Conservation (phyloP, 2,113 vertebrate species). For the Menidia beryllina region DNA sequence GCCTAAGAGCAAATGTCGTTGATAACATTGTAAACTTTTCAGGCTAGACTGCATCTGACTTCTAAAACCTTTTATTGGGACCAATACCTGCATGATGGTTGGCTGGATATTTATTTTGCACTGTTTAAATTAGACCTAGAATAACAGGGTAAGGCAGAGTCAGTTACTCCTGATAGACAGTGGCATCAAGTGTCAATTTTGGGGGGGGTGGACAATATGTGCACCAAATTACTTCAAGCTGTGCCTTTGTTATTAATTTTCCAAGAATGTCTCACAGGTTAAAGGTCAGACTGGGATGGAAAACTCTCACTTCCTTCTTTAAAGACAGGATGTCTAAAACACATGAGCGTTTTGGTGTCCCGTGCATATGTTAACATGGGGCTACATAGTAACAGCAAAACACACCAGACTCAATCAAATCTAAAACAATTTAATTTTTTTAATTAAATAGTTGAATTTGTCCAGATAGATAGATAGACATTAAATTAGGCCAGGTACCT, state of each 20-base stretch:
- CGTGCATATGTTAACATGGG: not conserved
- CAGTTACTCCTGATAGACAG: not conserved
- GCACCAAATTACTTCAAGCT: conserved; percentile 81
- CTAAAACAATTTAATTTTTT: too few relatives aligned
- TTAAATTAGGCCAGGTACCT: conserved; percentile 30
- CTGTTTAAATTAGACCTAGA: conserved; percentile 16
- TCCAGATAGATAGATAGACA: not conserved
- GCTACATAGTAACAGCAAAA: not conserved
- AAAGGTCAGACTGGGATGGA: conserved; percentile 67
- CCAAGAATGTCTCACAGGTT: conserved; percentile 62
- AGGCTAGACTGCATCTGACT: conserved; percentile 41
- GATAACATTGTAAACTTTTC: conserved; percentile 51
- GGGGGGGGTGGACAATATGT: not conserved
- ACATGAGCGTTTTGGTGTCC: not conserved
- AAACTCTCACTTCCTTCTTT: conserved; percentile 71
- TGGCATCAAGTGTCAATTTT: not conserved
- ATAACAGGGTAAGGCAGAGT: not conserved
- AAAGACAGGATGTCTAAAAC: conserved; percentile 24
- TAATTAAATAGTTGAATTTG: too few relatives aligned
- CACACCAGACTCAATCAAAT: not conserved
- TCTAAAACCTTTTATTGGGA: not conserved
- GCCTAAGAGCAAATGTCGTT: conserved; percentile 52
- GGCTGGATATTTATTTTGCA: not conserved
- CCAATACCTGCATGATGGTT: not conserved
- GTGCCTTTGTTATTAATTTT: conserved; percentile 69